These are phyloP conservation scores for Plestiodon gilberti DNA, from an alignment of 2,113 vertebrate genomes.

Conservation along the genomic window DNA sequence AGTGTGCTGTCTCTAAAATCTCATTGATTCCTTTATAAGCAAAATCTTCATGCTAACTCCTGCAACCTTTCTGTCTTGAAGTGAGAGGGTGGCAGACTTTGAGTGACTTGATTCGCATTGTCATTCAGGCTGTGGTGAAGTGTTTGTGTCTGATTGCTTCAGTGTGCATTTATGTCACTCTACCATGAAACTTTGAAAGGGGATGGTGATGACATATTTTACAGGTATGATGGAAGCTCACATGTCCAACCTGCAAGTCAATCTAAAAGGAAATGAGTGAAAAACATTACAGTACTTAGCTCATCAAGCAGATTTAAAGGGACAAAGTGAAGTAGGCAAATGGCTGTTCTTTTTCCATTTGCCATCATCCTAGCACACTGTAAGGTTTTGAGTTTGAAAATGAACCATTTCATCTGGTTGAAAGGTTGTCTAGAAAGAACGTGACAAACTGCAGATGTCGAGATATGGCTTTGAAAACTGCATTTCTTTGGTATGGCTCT, in stretches of 20 bases:
- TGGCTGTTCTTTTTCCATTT: background rate
- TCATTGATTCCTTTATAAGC: too few relatives aligned
- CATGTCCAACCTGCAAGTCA: background rate
- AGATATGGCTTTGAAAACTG: background rate
- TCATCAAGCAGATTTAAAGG: background rate
- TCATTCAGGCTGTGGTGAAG: too few relatives aligned
- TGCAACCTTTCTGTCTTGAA: too few relatives aligned
- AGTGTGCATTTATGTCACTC: too few relatives aligned
- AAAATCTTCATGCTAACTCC: too few relatives aligned
- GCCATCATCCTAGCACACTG: background rate
- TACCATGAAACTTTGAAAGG: too few relatives aligned
- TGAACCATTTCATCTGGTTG: background rate
- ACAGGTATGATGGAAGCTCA: too few relatives aligned
- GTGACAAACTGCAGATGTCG: background rate
- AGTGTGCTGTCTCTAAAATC: too few relatives aligned
- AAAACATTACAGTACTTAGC: background rate
- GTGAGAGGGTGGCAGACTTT: too few relatives aligned
- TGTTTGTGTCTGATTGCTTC: too few relatives aligned
- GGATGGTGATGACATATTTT: too few relatives aligned
- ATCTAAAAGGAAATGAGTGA: background rate
- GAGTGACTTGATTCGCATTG: too few relatives aligned
- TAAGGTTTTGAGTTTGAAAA: background rate
- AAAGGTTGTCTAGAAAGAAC: conserved; percentile 1
- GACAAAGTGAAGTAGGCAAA: background rate
- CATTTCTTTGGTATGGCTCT: conserved; percentile 32